These are phyloP conservation scores for Theretra japonica DNA, from an alignment of 2,888 invertebrate genomes.

Conservation along the genomic window DNA sequence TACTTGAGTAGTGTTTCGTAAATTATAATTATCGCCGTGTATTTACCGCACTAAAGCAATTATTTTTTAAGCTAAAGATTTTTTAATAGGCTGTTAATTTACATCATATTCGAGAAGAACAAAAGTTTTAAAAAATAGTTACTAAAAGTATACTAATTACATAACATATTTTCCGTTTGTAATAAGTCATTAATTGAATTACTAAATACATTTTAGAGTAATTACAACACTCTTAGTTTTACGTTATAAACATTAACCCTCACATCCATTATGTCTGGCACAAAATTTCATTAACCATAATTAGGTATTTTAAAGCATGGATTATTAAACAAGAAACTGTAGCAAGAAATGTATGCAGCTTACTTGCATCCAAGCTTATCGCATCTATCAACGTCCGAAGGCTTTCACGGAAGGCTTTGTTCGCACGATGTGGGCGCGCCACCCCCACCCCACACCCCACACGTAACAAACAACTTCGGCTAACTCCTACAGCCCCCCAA, in stretches of 20 bases:
- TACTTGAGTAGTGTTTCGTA: too few species aligned
- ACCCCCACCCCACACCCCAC: conserved; percentile 49
- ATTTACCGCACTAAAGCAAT: too few species aligned
- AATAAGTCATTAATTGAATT: too few species aligned
- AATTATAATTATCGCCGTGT: too few species aligned
- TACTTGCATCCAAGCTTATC: conserved; percentile 84
- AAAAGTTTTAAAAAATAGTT: too few species aligned
- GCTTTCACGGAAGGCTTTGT: conserved; percentile 82
- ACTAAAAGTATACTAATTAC: too few species aligned
- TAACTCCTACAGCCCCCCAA: conserved; percentile 69
- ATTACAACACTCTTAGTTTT: background rate
- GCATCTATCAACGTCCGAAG: conserved; percentile 67
- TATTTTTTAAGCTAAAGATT: too few species aligned
- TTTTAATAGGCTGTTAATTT: too few species aligned
- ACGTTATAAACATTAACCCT: background rate
- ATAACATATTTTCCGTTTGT: too few species aligned
- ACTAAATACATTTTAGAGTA: too few species aligned
- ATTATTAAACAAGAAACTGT: conserved; percentile 66
- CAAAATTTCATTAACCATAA: conserved; percentile 2
- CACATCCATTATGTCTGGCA: background rate
- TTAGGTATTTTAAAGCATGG: conserved; percentile 41
- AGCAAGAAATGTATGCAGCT: conserved; percentile 83
- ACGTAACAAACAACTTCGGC: conserved; percentile 76
- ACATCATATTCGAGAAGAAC: too few species aligned
- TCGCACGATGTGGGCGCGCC: conserved; percentile 62